Conservation (phyloP, 2,888 invertebrate species). For the Chloroclysta siterata region DNA sequence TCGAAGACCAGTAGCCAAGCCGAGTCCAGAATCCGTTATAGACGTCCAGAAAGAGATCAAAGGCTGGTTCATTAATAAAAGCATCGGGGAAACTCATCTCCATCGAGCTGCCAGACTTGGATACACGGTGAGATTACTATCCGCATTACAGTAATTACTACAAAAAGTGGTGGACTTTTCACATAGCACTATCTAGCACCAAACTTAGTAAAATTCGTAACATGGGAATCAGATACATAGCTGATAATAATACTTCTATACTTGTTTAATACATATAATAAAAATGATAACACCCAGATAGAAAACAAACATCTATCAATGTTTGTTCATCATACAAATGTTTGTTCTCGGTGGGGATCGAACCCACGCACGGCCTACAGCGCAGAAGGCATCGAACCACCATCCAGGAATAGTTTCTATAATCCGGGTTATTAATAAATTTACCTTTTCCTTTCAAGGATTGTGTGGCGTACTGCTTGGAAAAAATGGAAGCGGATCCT, state of each 20-base stretch:
- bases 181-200: too few species aligned
- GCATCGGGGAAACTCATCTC: constrained; percentile 96
- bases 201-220: too few species aligned
- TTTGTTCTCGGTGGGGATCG: too few species aligned
- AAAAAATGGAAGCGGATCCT: constrained; percentile 92
- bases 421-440: background rate
- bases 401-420: background rate
- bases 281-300: too few species aligned
- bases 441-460: constrained; percentile 84
- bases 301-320: too few species aligned
- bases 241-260: too few species aligned
- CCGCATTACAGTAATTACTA: background rate
- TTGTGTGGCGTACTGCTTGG: constrained; percentile 95
- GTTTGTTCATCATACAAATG: too few species aligned
- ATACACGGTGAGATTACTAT: constrained; percentile 88
- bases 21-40: constrained; percentile 88
- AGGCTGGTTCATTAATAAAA: constrained; percentile 96
- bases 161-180: too few species aligned
- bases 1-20: constrained; percentile 77
- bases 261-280: too few species aligned
- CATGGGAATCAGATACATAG: too few species aligned
- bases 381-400: too few species aligned
- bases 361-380: too few species aligned
- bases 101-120: constrained; percentile 96
- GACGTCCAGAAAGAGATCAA: constrained; percentile 94